Base-by-base conservation (phyloP, 2,888 invertebrate genomes). In the Anthrax anthrax region DNA sequence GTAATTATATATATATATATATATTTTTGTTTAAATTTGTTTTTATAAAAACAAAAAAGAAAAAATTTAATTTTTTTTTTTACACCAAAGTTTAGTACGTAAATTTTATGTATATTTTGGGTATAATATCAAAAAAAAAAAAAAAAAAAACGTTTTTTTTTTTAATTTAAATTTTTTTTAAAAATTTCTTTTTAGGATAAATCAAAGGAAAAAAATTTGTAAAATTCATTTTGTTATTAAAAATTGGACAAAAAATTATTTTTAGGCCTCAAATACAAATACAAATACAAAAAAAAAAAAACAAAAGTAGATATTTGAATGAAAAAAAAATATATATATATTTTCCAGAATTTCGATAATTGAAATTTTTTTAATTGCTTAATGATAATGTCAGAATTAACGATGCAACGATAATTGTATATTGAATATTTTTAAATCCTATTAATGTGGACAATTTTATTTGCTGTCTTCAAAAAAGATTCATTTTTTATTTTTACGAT, bases 71-170 rank as follows among this genome's bases (percentile, higher is more conserved):
- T 39, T 48, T 29, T 41, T 42, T 32, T 32, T 32, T 32, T 37
- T 47, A 48, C 48, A 51, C 48, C 48, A 51, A 51, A 51, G 50
- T 44, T 47, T 51, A 50, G 48, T 44, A 39, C 44, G 46, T 46
- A 42, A 46, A 50, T 43, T 42, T 43, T 47, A 12, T 32, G 9
- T 32, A 32, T 32, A 32, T 32, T 32, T 12, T 9, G 29, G 8
- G 12, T 32, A 4, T 32, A 32, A 32, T 32, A 12, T 29, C 3
- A 12, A 6, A 6, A 8, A 8, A 6, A 23, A 6, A 8, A 23
- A 23, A 23, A 23, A 8, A 23, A 23, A 23, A 23, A 6, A 6
- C 8, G 8, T 6, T 23, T 23, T 23, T 44, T 37, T 47, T 36
- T 43, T 37, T 37, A 44, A 37, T 44, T 41, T 32, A 36, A 37